phyloP scores from a whole-genome alignment of 1,140 invertebrate species.

The Lepidotrigona ventralis region DNA sequence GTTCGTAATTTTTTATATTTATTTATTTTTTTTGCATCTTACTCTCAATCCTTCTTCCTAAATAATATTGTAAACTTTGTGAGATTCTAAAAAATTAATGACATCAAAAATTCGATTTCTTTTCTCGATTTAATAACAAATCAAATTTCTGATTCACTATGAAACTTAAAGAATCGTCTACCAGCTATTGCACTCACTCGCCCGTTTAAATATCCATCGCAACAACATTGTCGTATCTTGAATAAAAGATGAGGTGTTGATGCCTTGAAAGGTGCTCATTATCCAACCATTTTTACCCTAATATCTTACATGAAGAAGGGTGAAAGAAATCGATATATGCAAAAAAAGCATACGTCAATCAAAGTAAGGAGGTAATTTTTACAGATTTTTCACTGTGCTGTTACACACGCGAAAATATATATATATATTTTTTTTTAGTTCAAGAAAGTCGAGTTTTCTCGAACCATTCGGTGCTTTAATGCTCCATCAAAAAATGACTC shows the following conservation, averaged over 20 bases:
- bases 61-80: no score
- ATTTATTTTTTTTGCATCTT: no score
- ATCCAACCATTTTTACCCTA: not conserved
- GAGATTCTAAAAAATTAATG: no score
- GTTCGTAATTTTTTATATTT: no score
- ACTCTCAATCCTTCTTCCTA: no score
- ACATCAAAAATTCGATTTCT: no score
- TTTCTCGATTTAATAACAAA: not conserved
- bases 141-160: not conserved
- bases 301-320: not conserved
- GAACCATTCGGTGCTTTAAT: not conserved
- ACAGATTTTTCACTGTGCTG: not conserved
- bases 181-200: not conserved
- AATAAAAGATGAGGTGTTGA: slow-evolving; percentile 4
- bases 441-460: not conserved
- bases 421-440: no score
- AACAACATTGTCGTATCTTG: not conserved
- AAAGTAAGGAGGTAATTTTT: not conserved
- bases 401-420: not conserved
- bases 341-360: not conserved
- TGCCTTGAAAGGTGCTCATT: not conserved
- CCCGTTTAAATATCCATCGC: not conserved
- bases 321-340: not conserved
- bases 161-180: no score
- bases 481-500: not conserved